phyloP scores from a whole-genome alignment of 2,113 vertebrate species.

The Phylloscopus whistleri region DNA sequence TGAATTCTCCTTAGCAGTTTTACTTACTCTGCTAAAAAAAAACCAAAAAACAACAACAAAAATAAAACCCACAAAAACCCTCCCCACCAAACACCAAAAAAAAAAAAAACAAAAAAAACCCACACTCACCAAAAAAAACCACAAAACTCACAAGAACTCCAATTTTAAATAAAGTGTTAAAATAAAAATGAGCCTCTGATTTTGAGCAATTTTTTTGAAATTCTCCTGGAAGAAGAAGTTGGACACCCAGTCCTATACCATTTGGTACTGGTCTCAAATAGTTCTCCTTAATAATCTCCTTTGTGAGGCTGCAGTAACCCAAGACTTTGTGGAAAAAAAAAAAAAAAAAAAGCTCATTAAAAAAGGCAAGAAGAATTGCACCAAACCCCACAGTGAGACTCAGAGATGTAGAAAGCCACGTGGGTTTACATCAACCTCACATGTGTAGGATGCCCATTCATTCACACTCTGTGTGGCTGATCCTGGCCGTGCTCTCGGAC shows the following conservation, averaged over 20 bases:
- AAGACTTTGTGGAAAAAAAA: not conserved
- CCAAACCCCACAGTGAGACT: not conserved
- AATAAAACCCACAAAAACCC: too few relatives aligned
- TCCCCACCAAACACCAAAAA: too few relatives aligned
- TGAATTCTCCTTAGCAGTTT: not conserved
- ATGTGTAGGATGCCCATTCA: not conserved
- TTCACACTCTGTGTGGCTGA: not conserved
- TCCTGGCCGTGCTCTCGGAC: fast-evolving
- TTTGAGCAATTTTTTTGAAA: not conserved
- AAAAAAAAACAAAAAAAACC: too few relatives aligned
- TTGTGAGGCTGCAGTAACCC: not conserved
- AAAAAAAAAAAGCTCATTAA: fast-evolving
- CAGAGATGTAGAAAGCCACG: not conserved
- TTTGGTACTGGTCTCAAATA: fast-evolving
- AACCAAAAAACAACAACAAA: too few relatives aligned
- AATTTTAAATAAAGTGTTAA: not conserved
- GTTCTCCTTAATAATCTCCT: not conserved
- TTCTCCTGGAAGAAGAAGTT: not conserved
- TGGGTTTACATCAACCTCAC: not conserved
- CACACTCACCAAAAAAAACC: too few relatives aligned
- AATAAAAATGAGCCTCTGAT: not conserved
- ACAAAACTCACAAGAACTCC: not conserved
- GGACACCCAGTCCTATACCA: not conserved
- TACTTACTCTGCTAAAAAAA: not conserved
- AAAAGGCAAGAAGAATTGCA: not conserved